A percentile compares a stretch with the other conserved stretches of the same genome.
These are phyloP conservation scores for Stratiomys singularior DNA, from an alignment of 2,888 invertebrate species.

Conservation along the genomic window DNA sequence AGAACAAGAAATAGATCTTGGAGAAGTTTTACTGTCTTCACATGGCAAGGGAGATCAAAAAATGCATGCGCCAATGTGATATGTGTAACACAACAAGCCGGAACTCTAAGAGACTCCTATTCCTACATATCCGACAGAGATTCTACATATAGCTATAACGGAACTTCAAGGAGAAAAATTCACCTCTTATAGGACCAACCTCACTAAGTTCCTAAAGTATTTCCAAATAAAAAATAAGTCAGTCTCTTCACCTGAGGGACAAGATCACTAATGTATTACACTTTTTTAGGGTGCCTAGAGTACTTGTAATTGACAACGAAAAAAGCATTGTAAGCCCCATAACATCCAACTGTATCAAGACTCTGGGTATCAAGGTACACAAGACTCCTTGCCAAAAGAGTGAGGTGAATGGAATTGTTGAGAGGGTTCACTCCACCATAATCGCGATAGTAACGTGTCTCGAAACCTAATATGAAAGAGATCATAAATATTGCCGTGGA, in stretches of 20 bases:
- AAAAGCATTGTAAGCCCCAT: conserved; percentile 6
- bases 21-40: background rate
- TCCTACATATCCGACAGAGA: background rate
- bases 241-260: background rate
- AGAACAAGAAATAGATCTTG: background rate
- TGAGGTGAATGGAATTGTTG: background rate
- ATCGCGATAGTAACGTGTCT: background rate
- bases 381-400: background rate
- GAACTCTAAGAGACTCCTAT: background rate
- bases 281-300: background rate
- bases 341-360: background rate
- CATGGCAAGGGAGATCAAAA: background rate
- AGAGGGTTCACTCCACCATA: background rate
- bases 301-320: conserved; percentile 15
- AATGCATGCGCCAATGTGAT: conserved; percentile 18
- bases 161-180: background rate
- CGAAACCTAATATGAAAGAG: background rate
- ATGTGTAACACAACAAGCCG: background rate
- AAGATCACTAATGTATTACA: background rate
- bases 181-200: background rate
- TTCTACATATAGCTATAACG: background rate
- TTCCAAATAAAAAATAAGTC: background rate
- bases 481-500: background rate
- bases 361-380: background rate
- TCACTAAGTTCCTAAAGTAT: background rate